Evolutionary conservation across 2,113 vertebrate species (phyloP), one percentile per base, ranked within the genome.

Genomic region (Zapornia atra): DNA sequence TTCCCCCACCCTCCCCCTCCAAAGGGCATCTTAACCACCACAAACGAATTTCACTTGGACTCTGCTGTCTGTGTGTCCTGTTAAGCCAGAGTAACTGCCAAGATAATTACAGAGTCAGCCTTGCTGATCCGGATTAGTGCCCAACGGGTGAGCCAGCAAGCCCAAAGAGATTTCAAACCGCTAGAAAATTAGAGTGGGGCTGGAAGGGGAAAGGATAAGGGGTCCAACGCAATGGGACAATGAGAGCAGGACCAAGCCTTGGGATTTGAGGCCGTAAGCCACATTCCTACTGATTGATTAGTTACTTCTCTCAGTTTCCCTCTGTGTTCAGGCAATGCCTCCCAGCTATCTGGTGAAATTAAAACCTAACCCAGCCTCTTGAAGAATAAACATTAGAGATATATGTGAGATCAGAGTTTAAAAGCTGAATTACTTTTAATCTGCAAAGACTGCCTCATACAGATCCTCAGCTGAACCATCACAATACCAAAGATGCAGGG

Each of bases 41-140:
- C 24, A 4, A 48, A 42, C 40, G 12, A 60, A 29, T 56, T 60
- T 29, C 9, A 4, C 10, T 29, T 40, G 4, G 2, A 7, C 44
- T 72, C 38, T 1, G 31, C 59, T 42, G 5, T 31, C 79, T 42
- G 31, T 12, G 1, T 33, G 44, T 34, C 87, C 92, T 89, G 53
- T 93, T 88, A 90, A 82, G 36, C 44, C 66, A 15, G 22, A 56
- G 86, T 18, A 71, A 60, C 77, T 68, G 57, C 85, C 0, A 3
- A 61, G 86, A 91, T 87, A 89, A 97, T 91, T 82, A 36, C 28
- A 26, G 36, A 50, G 36, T 17, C 83, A 38, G 69, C 31, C 59
- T 18, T 12, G 70, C 51, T 94, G 84, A 95, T 66, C 92, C 9
- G 14, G 96, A 92, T 97, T 96, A 94, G 22, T 68, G 90, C 69